Conservation (phyloP, 2,797 vertebrate genomes). For the Urosaurus nigricauda region DNA sequence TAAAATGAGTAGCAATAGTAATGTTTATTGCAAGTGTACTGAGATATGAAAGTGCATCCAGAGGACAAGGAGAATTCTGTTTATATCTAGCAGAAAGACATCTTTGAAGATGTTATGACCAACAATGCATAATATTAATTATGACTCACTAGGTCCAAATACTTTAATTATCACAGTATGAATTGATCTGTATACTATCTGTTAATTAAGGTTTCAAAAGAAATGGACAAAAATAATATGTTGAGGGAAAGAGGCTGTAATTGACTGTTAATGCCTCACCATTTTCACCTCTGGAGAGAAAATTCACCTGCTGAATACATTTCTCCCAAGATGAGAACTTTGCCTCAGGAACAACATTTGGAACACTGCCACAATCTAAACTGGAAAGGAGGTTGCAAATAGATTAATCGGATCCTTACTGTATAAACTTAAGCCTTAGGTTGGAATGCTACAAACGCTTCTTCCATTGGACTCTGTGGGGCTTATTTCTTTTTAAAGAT, state of each 20-base stretch:
- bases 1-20: not conserved
- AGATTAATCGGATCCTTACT: too few species aligned
- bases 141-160: not conserved
- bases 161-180: constrained; percentile 24
- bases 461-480: too few species aligned
- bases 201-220: constrained; percentile 21
- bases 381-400: not conserved
- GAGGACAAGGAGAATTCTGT: not conserved
- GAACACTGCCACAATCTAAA: not conserved
- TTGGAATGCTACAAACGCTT: too few species aligned
- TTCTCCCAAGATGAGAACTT: not conserved
- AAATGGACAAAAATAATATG: constrained; percentile 31
- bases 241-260: not conserved
- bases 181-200: constrained; percentile 29
- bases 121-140: constrained; percentile 7
- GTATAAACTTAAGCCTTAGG: not conserved
- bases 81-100: constrained; percentile 17
- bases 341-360: not conserved
- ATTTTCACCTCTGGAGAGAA: not conserved
- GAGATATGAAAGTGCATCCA: not conserved
- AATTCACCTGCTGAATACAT: too few species aligned
- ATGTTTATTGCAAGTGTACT: not conserved
- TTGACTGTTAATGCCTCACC: not conserved
- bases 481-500: too few species aligned
- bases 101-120: not conserved